Evolutionary conservation across 2,113 vertebrate genomes (phyloP).

Genomic region (Cichladusa arquata): DNA sequence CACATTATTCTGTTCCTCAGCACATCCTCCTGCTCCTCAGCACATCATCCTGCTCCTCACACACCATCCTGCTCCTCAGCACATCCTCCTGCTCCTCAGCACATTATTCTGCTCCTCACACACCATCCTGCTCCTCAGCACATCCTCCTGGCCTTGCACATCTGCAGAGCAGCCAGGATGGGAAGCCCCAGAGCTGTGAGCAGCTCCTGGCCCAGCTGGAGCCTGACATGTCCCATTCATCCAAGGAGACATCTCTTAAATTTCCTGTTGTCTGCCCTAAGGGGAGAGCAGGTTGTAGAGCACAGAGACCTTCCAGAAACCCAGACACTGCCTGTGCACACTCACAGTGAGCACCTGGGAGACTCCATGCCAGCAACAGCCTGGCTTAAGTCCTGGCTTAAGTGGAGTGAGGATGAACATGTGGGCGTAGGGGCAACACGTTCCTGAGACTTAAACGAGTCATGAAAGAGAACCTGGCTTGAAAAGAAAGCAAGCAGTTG

Average conservation of each 20-base stretch:
- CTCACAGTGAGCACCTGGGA: background rate
- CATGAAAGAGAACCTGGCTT: background rate
- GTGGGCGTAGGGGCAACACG: background rate
- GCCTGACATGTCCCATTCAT: background rate
- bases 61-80: too few relatives aligned
- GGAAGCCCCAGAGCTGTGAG: background rate
- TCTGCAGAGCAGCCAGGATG: background rate
- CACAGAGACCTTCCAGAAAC: background rate
- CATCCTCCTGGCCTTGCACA: background rate
- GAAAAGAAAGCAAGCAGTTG: background rate
- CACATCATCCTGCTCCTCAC: background rate
- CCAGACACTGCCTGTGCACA: background rate
- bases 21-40: too few relatives aligned
- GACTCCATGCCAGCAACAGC: background rate
- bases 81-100: too few relatives aligned
- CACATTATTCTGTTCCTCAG: too few relatives aligned
- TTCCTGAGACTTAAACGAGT: background rate
- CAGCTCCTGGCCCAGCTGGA: background rate
- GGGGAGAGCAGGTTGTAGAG: background rate
- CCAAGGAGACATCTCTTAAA: background rate
- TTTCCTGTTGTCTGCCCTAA: background rate
- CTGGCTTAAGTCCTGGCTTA: background rate
- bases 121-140: background rate
- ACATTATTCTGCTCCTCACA: background rate
- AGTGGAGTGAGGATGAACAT: background rate